phyloP scores from a whole-genome alignment of 2,113 vertebrate genomes.

The Pipa parva region DNA sequence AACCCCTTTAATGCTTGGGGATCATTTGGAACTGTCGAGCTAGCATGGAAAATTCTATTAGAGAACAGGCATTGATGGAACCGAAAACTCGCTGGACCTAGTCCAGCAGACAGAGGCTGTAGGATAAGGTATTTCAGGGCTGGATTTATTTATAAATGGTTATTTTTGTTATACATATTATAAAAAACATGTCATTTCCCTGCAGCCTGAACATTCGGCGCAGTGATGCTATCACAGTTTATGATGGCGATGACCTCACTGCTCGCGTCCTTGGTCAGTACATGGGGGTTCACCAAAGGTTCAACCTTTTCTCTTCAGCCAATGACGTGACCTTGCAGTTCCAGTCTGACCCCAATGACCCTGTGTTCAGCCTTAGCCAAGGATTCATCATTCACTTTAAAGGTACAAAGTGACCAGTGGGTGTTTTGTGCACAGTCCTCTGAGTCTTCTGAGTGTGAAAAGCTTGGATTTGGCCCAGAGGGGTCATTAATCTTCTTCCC shows the following conservation, averaged over 20 bases:
- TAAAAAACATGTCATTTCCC: too few species aligned
- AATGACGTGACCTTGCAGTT: conserved; percentile 87
- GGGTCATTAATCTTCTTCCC: background rate
- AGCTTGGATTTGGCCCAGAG: background rate
- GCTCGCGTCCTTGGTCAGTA: conserved; percentile 84
- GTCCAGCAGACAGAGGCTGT: too few species aligned
- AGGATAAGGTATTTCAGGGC: too few species aligned
- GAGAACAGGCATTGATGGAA: too few species aligned
- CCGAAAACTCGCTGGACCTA: too few species aligned
- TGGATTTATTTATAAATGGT: too few species aligned
- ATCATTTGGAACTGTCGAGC: too few species aligned
- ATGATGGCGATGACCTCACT: conserved; percentile 78
- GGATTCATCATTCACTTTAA: conserved; percentile 86
- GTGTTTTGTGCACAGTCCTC: too few species aligned
- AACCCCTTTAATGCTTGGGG: too few species aligned
- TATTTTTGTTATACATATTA: too few species aligned
- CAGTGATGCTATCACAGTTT: conserved; percentile 80
- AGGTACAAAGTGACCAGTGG: conserved; percentile 64
- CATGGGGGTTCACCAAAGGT: conserved; percentile 76
- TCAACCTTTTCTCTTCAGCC: conserved; percentile 77
- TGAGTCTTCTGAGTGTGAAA: background rate
- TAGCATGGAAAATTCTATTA: too few species aligned
- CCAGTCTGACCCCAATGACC: conserved; percentile 79
- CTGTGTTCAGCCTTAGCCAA: conserved; percentile 77
- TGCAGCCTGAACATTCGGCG: conserved; percentile 83